Conservation (phyloP, 2,888 invertebrate species). For the Cheilosia soror region DNA sequence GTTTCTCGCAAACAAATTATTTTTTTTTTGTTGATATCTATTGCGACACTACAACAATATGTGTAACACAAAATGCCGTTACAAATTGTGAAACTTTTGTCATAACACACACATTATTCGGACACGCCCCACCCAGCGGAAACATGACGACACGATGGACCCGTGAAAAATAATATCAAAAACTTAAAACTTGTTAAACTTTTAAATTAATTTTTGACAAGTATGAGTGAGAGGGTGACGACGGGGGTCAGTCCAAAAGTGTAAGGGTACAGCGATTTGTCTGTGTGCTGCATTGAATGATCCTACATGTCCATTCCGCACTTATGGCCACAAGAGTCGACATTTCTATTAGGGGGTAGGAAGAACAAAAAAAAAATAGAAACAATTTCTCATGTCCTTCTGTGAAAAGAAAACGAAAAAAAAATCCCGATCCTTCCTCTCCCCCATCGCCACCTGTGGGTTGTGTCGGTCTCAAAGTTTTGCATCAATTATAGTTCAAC, state of each 20-base stretch:
- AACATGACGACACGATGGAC: background rate
- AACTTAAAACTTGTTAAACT: slow-evolving; percentile 74
- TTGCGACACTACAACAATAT: slow-evolving; percentile 42
- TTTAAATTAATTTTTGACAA: slow-evolving; percentile 74
- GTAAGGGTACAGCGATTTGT: background rate
- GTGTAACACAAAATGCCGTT: slow-evolving; percentile 54
- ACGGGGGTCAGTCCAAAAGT: background rate
- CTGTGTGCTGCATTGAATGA: slow-evolving; percentile 26
- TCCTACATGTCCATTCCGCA: slow-evolving; percentile 61
- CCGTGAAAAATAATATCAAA: slow-evolving; percentile 52
- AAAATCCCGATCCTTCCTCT: background rate
- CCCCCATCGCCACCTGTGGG: slow-evolving; percentile 54
- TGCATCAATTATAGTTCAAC: slow-evolving; percentile 68
- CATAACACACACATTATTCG: slow-evolving; percentile 48
- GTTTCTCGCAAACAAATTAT: no score
- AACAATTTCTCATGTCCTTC: background rate
- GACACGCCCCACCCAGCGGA: background rate
- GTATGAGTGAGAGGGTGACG: slow-evolving; percentile 7
- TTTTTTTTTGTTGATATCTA: slow-evolving; percentile 21
- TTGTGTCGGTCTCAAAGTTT: slow-evolving; percentile 56
- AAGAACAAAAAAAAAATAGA: background rate
- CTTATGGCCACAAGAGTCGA: slow-evolving; percentile 54
- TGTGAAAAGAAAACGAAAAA: no score
- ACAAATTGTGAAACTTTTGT: slow-evolving; percentile 73
- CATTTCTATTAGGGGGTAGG: slow-evolving; percentile 31